These are phyloP conservation scores for Fabriciana adippe DNA, from an alignment of 2,888 invertebrate genomes.

Conservation along the genomic window DNA sequence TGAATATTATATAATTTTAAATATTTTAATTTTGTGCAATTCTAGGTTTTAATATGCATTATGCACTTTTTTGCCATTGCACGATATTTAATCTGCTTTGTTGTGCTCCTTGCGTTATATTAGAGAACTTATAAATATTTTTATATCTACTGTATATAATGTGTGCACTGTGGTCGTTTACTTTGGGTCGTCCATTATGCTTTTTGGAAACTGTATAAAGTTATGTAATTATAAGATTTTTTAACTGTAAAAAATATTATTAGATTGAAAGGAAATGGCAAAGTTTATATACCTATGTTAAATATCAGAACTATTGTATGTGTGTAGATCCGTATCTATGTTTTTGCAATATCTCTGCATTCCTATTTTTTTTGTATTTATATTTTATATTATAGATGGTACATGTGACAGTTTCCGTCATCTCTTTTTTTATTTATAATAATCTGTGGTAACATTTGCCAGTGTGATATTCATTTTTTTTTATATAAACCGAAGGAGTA, in stretches of 20 bases:
- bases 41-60: constrained; percentile 13
- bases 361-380: not conserved
- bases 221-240: constrained; percentile 33
- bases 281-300: constrained; percentile 35
- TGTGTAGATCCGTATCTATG: not conserved
- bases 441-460: no score
- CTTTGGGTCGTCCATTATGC: constrained; percentile 31
- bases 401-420: constrained; percentile 3
- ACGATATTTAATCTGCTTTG: constrained; percentile 10
- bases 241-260: constrained; percentile 37
- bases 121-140: constrained; percentile 7
- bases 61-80: constrained; percentile 31
- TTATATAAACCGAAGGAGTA: not conserved
- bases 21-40: constrained; percentile 26
- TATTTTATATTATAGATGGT: not conserved
- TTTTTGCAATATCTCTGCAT: constrained; percentile 16
- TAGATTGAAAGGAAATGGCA: constrained; percentile 24
- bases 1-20: not conserved
- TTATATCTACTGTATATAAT: constrained; percentile 3
- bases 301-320: not conserved
- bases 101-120: constrained; percentile 6
- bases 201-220: constrained; percentile 24
- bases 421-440: not conserved
- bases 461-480: no score
- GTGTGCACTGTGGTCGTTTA: constrained; percentile 22